These are phyloP conservation scores for Hofmannophila pseudospretella DNA, from an alignment of 2,888 invertebrate species.

Conservation along the genomic window DNA sequence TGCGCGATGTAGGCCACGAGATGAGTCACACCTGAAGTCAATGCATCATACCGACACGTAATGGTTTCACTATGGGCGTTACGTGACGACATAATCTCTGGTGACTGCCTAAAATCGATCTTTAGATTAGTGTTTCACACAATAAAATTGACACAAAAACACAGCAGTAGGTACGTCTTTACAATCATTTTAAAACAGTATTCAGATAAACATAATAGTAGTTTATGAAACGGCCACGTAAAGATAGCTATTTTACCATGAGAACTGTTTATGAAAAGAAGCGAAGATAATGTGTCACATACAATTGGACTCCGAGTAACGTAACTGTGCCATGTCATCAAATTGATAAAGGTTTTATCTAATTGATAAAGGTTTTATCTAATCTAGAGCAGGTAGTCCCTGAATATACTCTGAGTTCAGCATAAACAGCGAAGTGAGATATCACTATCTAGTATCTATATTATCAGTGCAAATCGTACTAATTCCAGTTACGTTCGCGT, in stretches of 20 bases:
- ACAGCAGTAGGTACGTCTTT: not conserved
- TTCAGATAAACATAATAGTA: too few species aligned
- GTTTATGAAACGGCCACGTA: too few species aligned
- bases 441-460: too few species aligned
- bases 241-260: too few species aligned
- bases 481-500: too few species aligned
- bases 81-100: conserved; percentile 49
- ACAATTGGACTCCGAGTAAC: conserved; percentile 23
- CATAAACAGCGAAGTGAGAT: conserved; percentile 8
- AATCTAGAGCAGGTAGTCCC: conserved; percentile 45
- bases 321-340: conserved; percentile 48
- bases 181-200: not conserved
- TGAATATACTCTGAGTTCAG: conserved; percentile 32
- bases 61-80: conserved; percentile 32
- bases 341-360: conserved; percentile 34
- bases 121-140: conserved; percentile 9
- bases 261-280: too few species aligned
- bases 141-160: conserved; percentile 2
- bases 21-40: conserved; percentile 55
- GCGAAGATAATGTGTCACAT: too few species aligned
- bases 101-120: conserved; percentile 5
- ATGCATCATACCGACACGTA: conserved; percentile 31
- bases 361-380: conserved; percentile 48
- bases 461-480: not conserved
- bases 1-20: conserved; percentile 53